Percentiles rank a stretch among this genome's conserved stretches.
phyloP scores from a whole-genome alignment of 2,113 vertebrate genomes.

The Oncorhynchus tshawytscha region DNA sequence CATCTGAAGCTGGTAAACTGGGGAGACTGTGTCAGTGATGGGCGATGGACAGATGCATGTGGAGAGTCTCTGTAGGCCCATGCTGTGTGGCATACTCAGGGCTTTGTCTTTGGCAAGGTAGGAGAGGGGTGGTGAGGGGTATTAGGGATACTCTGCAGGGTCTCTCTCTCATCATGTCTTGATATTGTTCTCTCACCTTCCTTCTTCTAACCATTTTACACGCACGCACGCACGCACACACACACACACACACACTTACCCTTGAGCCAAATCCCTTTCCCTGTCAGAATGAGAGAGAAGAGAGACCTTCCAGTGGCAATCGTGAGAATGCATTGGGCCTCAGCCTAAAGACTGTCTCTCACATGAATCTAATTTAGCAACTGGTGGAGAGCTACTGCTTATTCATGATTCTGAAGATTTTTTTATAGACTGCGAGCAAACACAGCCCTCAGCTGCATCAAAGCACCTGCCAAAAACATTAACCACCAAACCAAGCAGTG shows the following conservation, averaged over 20 bases:
- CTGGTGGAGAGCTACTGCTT: slow-evolving; percentile 30
- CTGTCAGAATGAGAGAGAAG: slow-evolving; percentile 12
- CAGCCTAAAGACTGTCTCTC: slow-evolving; percentile 8
- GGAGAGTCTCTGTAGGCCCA: slow-evolving; percentile 45
- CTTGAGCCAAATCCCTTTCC: slow-evolving; percentile 24
- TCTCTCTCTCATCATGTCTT: not conserved
- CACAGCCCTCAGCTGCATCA: slow-evolving; percentile 21
- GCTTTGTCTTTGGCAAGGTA: slow-evolving; percentile 46
- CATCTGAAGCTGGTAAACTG: slow-evolving; percentile 36
- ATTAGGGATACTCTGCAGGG: slow-evolving; percentile 7
- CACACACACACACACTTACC: not conserved
- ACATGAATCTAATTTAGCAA: slow-evolving; percentile 32
- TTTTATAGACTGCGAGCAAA: slow-evolving; percentile 24
- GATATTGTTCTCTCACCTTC: slow-evolving; percentile 19
- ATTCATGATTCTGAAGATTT: slow-evolving; percentile 39
- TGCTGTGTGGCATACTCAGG: slow-evolving; percentile 32
- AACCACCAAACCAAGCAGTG: slow-evolving; percentile 13
- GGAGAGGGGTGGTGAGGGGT: slow-evolving; percentile 11
- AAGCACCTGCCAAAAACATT: slow-evolving; percentile 36
- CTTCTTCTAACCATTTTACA: slow-evolving; percentile 18
- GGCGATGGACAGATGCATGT: slow-evolving; percentile 54
- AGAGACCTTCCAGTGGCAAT: slow-evolving; percentile 31
- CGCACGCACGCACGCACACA: not conserved
- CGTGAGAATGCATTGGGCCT: slow-evolving; percentile 24
- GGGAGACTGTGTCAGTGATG: slow-evolving; percentile 45